Percentiles rank a stretch among this genome's conserved stretches.
phyloP scores from a whole-genome alignment of 1,140 invertebrate species.

The Rhagoletis pomonella region DNA sequence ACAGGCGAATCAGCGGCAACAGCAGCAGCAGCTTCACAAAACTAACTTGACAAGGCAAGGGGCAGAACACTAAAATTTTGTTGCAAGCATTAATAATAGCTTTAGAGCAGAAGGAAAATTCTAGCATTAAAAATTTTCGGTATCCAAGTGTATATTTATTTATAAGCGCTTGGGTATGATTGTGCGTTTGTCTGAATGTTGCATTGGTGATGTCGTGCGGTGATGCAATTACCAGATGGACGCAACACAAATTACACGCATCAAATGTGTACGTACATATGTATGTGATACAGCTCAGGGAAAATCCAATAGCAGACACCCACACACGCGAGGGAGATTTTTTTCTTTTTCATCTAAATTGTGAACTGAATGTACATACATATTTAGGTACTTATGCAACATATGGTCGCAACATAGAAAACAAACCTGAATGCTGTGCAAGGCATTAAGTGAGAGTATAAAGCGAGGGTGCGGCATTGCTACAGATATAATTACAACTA shows the following conservation, averaged over 20 bases:
- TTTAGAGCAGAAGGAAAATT: conserved; percentile 41
- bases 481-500: neutral
- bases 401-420: conserved; percentile 42
- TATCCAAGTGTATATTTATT: conserved; percentile 10
- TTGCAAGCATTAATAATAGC: conserved; percentile 51
- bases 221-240: conserved; percentile 50
- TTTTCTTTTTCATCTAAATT: neutral
- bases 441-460: neutral
- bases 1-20: conserved; percentile 27
- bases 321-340: neutral
- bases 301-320: conserved; percentile 11
- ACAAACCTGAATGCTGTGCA: neutral
- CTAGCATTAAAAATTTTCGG: conserved; percentile 37
- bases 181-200: neutral
- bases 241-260: conserved; percentile 47
- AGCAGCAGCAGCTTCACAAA: neutral
- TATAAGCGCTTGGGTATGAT: neutral
- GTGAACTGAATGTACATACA: neutral
- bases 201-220: conserved; percentile 42
- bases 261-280: neutral
- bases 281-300: neutral
- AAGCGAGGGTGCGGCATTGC: conserved; percentile 29
- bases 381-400: neutral
- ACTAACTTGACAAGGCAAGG: neutral
- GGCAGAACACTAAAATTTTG: neutral